These are phyloP conservation scores for Tachysurus vachellii DNA, from an alignment of 2,113 vertebrate genomes.

Conservation along the genomic window DNA sequence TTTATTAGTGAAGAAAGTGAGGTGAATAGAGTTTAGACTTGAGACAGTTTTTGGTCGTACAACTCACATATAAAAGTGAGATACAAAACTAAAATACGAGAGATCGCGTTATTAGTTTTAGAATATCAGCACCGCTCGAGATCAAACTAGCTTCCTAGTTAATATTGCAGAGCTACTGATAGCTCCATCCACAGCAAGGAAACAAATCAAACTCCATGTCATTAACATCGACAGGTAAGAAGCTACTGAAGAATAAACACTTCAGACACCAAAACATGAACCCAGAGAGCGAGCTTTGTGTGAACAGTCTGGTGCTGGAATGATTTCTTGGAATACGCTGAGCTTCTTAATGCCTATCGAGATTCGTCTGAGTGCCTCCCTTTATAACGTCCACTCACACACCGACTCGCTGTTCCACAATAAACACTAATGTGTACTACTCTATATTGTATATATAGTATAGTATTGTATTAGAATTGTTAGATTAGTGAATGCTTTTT, in stretches of 20 bases:
- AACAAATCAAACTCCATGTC: no score
- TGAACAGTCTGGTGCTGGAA: background rate
- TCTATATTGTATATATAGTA: background rate
- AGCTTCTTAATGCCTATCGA: background rate
- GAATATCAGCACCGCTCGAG: background rate
- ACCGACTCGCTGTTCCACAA: background rate
- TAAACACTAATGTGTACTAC: background rate
- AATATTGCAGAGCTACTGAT: background rate
- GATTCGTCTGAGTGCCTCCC: background rate
- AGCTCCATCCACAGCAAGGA: no score
- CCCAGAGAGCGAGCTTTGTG: background rate
- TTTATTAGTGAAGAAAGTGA: background rate
- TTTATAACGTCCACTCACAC: background rate
- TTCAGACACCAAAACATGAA: background rate
- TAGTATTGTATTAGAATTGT: background rate
- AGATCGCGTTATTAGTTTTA: background rate
- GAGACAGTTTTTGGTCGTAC: background rate
- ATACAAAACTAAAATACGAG: background rate
- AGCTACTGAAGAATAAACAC: background rate
- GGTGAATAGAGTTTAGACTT: background rate
- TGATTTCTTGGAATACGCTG: background rate
- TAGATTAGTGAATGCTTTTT: background rate
- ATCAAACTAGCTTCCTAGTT: background rate
- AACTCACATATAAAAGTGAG: background rate
- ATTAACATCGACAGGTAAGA: background rate